Percentiles rank a stretch among this genome's conserved stretches.
Evolutionary conservation across 2,797 vertebrate species (phyloP).

Genomic region (Coilia nasus): DNA sequence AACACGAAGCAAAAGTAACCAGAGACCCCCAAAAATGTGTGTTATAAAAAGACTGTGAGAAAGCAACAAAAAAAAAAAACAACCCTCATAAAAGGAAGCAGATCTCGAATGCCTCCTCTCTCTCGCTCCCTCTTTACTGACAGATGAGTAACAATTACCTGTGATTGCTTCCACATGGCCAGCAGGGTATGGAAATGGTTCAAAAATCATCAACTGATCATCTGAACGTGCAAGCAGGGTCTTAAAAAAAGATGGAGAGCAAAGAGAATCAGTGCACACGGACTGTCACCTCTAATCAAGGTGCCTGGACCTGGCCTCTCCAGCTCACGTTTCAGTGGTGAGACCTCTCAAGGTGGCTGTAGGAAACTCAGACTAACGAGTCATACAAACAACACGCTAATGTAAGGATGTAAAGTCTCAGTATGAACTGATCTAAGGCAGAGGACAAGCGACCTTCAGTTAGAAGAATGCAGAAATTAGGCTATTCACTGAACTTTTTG

Average conservation of each 20-base stretch:
- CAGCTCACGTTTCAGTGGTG: neutral
- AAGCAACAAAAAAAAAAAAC: neutral
- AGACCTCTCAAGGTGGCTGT: neutral
- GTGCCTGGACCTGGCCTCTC: neutral
- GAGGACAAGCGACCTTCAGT: neutral
- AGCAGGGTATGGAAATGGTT: neutral
- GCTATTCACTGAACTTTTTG: no score
- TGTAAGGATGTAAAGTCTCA: neutral
- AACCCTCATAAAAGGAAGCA: neutral
- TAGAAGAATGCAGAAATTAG: neutral
- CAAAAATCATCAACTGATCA: neutral
- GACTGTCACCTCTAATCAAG: constrained; percentile 12
- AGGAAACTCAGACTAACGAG: neutral
- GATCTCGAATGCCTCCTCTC: neutral
- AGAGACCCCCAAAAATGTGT: neutral
- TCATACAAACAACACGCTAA: neutral
- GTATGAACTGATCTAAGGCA: neutral
- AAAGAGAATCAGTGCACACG: neutral
- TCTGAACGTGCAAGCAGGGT: neutral
- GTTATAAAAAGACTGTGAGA: neutral
- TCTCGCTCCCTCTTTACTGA: neutral
- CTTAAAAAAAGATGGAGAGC: neutral
- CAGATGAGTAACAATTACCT: constrained; percentile 2
- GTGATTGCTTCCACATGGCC: constrained; percentile 8
- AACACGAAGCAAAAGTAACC: neutral